Conservation (phyloP, 2,888 invertebrate genomes). For the Arenicola marina region DNA sequence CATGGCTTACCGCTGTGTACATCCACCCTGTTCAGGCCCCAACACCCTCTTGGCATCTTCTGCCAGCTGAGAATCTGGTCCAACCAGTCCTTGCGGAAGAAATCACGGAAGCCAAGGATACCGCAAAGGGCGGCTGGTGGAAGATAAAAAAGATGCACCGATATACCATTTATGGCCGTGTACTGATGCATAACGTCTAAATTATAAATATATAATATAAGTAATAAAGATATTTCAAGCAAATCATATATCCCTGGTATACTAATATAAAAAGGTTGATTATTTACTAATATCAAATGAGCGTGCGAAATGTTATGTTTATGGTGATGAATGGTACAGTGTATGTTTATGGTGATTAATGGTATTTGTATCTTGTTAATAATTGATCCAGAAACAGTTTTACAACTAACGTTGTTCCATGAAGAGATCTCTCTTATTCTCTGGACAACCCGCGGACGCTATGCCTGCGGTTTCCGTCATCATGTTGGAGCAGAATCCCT, state of each 20-base stretch:
- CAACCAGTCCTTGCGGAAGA: constrained; percentile 52
- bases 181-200: not conserved
- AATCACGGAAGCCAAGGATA: constrained; percentile 52
- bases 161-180: not conserved
- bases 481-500: constrained; percentile 50
- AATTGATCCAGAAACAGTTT: not conserved
- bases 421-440: constrained; percentile 48
- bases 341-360: too few relatives aligned
- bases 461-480: constrained; percentile 45
- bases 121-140: constrained; percentile 54
- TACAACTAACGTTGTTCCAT: constrained; percentile 53
- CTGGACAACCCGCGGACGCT: constrained; percentile 38
- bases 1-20: too few relatives aligned
- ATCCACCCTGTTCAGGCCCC: too few relatives aligned
- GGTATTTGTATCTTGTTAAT: not conserved
- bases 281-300: too few relatives aligned
- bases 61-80: constrained; percentile 54
- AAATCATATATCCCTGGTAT: too few relatives aligned
- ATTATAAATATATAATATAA: too few relatives aligned
- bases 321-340: too few relatives aligned
- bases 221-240: too few relatives aligned
- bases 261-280: too few relatives aligned
- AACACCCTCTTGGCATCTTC: constrained; percentile 46
- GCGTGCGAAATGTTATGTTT: too few relatives aligned
- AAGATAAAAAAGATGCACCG: not conserved